Percentiles rank a stretch among this genome's conserved stretches.
Conservation (phyloP, 2,113 vertebrate genomes). For the Stegastes partitus region DNA sequence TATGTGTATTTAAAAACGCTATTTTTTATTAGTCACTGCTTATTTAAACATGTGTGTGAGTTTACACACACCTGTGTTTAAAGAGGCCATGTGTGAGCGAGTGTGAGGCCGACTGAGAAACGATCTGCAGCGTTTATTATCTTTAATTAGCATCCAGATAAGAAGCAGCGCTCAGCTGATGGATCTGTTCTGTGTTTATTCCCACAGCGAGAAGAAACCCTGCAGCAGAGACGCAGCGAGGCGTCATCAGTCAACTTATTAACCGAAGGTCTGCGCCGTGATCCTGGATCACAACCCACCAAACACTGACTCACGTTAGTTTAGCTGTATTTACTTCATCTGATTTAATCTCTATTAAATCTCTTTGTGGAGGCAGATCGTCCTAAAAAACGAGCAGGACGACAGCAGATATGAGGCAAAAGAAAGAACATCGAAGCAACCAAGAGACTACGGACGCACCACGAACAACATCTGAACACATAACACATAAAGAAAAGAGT, state of each 20-base stretch:
- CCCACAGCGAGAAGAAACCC: conserved; percentile 33
- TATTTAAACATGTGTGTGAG: conserved; percentile 54
- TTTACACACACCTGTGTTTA: conserved; percentile 32
- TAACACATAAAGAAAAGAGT: no score
- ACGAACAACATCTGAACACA: no score
- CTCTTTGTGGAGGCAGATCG: no score
- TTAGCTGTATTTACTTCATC: no score
- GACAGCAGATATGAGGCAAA: no score
- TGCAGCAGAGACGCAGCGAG: conserved; percentile 13
- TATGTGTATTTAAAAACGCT: conserved; percentile 54
- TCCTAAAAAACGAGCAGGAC: no score
- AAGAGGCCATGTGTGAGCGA: conserved; percentile 54
- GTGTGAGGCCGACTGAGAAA: conserved; percentile 75
- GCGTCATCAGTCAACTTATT: conserved; percentile 7
- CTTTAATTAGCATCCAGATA: conserved; percentile 82
- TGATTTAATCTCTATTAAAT: no score
- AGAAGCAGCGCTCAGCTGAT: conserved; percentile 71
- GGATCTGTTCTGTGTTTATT: conserved; percentile 62
- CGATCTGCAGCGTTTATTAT: conserved; percentile 80
- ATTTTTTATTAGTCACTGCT: conserved; percentile 58
- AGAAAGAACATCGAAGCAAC: no score
- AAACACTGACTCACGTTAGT: neutral
- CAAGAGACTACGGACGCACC: no score
- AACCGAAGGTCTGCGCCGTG: neutral
- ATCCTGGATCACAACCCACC: neutral